These are phyloP conservation scores for Cephonodes hylas DNA, from an alignment of 2,888 invertebrate species.

Conservation along the genomic window DNA sequence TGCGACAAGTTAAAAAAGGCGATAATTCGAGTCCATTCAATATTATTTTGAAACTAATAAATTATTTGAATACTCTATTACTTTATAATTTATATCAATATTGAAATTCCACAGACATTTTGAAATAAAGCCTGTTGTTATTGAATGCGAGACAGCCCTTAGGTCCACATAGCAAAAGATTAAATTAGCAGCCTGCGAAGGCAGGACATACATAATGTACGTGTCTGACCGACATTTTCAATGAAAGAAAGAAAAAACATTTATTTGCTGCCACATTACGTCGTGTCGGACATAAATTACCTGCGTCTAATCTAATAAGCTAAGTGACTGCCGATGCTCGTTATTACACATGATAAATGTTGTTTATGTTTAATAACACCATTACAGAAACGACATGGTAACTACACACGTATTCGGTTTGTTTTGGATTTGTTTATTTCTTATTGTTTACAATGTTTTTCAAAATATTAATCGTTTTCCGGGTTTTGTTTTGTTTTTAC, in stretches of 20 bases:
- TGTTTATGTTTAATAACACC: background rate
- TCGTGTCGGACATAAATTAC: slow-evolving; percentile 10
- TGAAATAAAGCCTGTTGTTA: background rate
- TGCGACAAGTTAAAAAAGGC: too few relatives aligned
- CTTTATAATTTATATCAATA: background rate
- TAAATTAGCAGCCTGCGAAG: slow-evolving; percentile 10
- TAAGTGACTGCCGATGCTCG: slow-evolving; percentile 10
- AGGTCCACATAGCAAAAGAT: background rate
- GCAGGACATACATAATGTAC: slow-evolving; percentile 12
- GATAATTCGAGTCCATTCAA: background rate
- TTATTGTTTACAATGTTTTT: too few relatives aligned
- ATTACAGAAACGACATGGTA: too few relatives aligned
- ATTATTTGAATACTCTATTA: background rate
- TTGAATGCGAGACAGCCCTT: background rate
- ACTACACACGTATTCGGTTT: too few relatives aligned
- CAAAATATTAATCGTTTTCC: too few relatives aligned
- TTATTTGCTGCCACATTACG: slow-evolving; percentile 7
- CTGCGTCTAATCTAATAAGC: slow-evolving; percentile 9
- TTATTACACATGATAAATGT: background rate
- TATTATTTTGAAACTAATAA: background rate
- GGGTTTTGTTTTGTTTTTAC: too few relatives aligned
- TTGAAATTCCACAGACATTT: background rate
- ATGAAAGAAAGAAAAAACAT: slow-evolving; percentile 14
- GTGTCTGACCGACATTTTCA: slow-evolving; percentile 10
- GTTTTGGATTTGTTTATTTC: too few relatives aligned